Conservation (phyloP, 2,888 invertebrate genomes). For the Actias luna region DNA sequence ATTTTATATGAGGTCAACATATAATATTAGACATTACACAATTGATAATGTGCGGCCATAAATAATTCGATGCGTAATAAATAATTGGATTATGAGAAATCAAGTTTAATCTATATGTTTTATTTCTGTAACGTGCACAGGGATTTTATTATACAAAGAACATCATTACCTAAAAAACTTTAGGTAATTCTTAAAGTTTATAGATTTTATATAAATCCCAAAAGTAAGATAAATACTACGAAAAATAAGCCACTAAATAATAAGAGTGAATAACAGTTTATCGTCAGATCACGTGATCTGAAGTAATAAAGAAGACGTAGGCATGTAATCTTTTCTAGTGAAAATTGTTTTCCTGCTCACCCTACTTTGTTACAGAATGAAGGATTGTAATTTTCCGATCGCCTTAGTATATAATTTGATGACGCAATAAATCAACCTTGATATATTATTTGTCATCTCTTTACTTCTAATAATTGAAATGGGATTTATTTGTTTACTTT, state of each 20-base stretch:
- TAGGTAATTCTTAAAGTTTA: too few species aligned
- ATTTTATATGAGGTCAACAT: too few species aligned
- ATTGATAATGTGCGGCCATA: too few species aligned
- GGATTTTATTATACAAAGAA: too few species aligned
- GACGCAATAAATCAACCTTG: conserved; percentile 2
- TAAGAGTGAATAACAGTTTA: conserved; percentile 75
- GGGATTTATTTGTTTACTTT: conserved; percentile 7
- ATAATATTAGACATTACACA: too few species aligned
- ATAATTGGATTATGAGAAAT: too few species aligned
- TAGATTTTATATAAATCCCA: background rate
- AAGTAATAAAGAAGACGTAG: conserved; percentile 61
- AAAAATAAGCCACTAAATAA: conserved; percentile 63
- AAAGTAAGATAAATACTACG: background rate
- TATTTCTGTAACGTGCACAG: too few species aligned
- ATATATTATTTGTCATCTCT: conserved; percentile 2
- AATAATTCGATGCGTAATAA: too few species aligned
- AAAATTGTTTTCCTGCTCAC: conserved; percentile 67
- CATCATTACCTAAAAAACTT: too few species aligned
- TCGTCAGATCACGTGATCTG: conserved; percentile 77
- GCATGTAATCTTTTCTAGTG: conserved; percentile 57
- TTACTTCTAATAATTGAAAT: background rate
- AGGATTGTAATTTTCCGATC: conserved; percentile 54
- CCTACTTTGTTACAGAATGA: conserved; percentile 57
- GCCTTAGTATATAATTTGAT: conserved; percentile 23
- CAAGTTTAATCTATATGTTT: too few species aligned